These are phyloP conservation scores for Drosophila kanekoi DNA, from an alignment of 2,888 invertebrate genomes.

Conservation along the genomic window DNA sequence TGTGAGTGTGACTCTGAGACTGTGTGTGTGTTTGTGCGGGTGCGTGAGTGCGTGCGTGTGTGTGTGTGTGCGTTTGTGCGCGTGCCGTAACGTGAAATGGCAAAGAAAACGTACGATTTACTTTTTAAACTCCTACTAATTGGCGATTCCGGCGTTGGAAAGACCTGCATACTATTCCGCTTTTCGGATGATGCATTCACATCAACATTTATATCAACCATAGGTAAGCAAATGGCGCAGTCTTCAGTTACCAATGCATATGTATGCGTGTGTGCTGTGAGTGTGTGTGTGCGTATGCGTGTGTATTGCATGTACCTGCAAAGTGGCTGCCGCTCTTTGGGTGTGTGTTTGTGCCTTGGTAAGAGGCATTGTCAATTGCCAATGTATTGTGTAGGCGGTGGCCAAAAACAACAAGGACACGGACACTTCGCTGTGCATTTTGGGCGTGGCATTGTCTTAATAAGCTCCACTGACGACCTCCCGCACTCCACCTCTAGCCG, in stretches of 20 bases:
- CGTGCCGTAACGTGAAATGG: conserved; percentile 88
- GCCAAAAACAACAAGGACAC: conserved; percentile 46
- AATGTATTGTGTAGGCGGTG: conserved; percentile 36
- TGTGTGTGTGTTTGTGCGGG: conserved; percentile 17
- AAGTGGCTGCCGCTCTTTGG: conserved; percentile 7
- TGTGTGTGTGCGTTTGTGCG: conserved; percentile 52
- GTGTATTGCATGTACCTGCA: conserved; percentile 26
- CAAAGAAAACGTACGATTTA: conserved; percentile 97
- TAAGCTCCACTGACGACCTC: background rate
- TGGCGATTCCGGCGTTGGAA: conserved; percentile 97
- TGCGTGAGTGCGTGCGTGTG: conserved; percentile 33
- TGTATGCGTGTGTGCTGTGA: conserved; percentile 8
- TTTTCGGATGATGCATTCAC: conserved; percentile 98
- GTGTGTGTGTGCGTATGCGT: conserved; percentile 2
- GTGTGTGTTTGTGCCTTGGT: conserved; percentile 12
- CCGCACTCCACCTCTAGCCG: background rate
- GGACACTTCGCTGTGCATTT: conserved; percentile 21
- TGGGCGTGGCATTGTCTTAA: conserved; percentile 47
- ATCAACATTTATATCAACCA: conserved; percentile 97
- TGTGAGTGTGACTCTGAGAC: conserved; percentile 15
- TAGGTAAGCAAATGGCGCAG: conserved; percentile 89
- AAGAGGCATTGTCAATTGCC: conserved; percentile 40
- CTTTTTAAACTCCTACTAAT: conserved; percentile 96
- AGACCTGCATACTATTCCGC: conserved; percentile 96
- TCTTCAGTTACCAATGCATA: conserved; percentile 1